phyloP scores from a whole-genome alignment of 2,888 invertebrate species.

The Erebia ligea region DNA sequence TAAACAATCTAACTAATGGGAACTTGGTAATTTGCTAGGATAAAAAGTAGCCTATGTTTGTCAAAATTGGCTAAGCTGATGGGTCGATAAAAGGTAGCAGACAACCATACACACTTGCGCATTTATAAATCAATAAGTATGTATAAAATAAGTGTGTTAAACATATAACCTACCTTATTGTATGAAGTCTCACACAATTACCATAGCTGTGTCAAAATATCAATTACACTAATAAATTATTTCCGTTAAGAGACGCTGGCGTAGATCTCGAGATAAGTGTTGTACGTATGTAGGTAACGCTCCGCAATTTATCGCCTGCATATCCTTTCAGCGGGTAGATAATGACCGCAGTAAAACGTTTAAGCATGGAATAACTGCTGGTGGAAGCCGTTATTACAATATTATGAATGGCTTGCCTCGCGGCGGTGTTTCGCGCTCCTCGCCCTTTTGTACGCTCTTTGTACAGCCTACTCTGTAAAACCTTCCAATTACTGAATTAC shows the following conservation, averaged over 20 bases:
- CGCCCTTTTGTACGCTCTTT: constrained; percentile 49
- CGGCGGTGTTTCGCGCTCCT: constrained; percentile 52
- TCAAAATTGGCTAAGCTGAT: no score
- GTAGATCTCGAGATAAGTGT: constrained; percentile 60
- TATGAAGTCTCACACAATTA: neutral
- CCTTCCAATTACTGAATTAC: constrained; percentile 29
- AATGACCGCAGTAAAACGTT: constrained; percentile 83
- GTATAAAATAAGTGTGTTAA: neutral
- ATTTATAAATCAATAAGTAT: neutral
- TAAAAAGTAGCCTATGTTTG: no score
- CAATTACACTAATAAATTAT: constrained; percentile 59
- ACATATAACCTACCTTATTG: neutral
- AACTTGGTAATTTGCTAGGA: no score
- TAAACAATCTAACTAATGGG: no score
- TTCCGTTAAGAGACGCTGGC: constrained; percentile 56
- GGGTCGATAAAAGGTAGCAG: no score
- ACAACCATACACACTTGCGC: no score
- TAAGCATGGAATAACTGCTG: constrained; percentile 82
- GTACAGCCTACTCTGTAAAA: constrained; percentile 40
- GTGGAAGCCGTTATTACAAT: constrained; percentile 82
- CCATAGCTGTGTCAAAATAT: constrained; percentile 39
- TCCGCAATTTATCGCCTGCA: constrained; percentile 80
- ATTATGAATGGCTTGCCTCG: constrained; percentile 80
- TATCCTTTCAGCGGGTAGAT: constrained; percentile 83
- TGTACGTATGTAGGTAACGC: constrained; percentile 60